Evolutionary conservation across 2,888 invertebrate genomes (phyloP).

Genomic region (Acronicta psi): DNA sequence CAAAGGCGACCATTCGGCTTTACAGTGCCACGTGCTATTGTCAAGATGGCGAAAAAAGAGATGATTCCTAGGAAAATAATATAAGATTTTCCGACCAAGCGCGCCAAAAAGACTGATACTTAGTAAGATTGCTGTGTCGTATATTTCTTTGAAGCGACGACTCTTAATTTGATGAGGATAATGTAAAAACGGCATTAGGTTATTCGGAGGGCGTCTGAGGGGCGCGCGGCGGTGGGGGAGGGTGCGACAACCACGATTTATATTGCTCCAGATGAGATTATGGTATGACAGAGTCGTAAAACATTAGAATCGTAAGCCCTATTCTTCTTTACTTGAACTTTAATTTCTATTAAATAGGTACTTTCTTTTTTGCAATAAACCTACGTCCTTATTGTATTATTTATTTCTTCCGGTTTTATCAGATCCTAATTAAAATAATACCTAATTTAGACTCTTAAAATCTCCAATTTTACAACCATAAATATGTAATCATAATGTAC

Average conservation of each 20-base stretch:
- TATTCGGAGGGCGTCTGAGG: slow-evolving; percentile 62
- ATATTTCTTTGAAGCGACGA: slow-evolving; percentile 69
- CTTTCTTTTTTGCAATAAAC: slow-evolving; percentile 6
- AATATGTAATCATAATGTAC: no score
- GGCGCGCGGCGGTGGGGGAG: slow-evolving; percentile 33
- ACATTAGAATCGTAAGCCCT: slow-evolving; percentile 65
- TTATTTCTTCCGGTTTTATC: slow-evolving; percentile 3
- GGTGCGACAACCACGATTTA: slow-evolving; percentile 70
- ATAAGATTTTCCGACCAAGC: slow-evolving; percentile 71
- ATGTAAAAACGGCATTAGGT: slow-evolving; percentile 80
- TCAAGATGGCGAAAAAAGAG: slow-evolving; percentile 65
- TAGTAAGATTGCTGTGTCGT: slow-evolving; percentile 75
- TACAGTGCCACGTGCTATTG: slow-evolving; percentile 73
- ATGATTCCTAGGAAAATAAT: slow-evolving; percentile 72
- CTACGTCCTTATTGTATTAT: slow-evolving; percentile 5
- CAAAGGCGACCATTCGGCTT: slow-evolving; percentile 70
- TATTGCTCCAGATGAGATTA: slow-evolving; percentile 74
- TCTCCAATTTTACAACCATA: no score
- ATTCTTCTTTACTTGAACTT: slow-evolving; percentile 54
- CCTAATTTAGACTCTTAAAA: no score
- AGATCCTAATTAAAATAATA: no score
- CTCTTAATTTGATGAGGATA: slow-evolving; percentile 81
- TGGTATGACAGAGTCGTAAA: slow-evolving; percentile 71
- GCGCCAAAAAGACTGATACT: slow-evolving; percentile 64
- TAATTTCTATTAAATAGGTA: slow-evolving; percentile 46